A percentile compares a stretch with the other conserved stretches of the same genome.
These are phyloP conservation scores for Melanocharis versteri DNA, from an alignment of 2,113 vertebrate genomes.

Conservation along the genomic window DNA sequence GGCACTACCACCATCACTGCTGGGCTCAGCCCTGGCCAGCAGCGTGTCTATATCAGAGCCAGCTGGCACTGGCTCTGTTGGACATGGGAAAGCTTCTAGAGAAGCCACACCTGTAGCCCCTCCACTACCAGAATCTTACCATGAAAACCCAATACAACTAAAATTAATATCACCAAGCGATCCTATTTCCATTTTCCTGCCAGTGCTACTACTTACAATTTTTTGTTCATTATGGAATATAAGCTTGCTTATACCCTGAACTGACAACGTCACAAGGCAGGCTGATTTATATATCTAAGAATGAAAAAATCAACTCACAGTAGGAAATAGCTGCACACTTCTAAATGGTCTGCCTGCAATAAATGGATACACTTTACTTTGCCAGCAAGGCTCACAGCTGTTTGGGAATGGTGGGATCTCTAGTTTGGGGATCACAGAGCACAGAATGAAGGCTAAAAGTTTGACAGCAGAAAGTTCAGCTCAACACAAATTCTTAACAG, in stretches of 20 bases:
- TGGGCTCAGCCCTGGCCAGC: background rate
- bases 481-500: background rate
- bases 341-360: background rate
- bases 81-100: background rate
- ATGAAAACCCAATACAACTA: background rate
- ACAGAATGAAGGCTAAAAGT: background rate
- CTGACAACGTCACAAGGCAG: background rate
- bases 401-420: background rate
- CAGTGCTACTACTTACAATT: background rate
- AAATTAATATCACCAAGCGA: background rate
- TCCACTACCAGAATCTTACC: background rate
- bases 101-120: background rate
- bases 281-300: background rate
- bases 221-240: background rate
- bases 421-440: background rate
- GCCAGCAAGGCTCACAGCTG: background rate
- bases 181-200: background rate
- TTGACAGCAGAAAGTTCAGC: background rate
- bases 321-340: background rate
- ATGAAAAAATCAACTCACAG: background rate
- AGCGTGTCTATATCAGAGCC: background rate
- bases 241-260: background rate
- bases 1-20: background rate
- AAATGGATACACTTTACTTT: background rate
- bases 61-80: background rate